Conservation (phyloP, 92 coral and sea anemone species). For the Actinostola sp. region DNA sequence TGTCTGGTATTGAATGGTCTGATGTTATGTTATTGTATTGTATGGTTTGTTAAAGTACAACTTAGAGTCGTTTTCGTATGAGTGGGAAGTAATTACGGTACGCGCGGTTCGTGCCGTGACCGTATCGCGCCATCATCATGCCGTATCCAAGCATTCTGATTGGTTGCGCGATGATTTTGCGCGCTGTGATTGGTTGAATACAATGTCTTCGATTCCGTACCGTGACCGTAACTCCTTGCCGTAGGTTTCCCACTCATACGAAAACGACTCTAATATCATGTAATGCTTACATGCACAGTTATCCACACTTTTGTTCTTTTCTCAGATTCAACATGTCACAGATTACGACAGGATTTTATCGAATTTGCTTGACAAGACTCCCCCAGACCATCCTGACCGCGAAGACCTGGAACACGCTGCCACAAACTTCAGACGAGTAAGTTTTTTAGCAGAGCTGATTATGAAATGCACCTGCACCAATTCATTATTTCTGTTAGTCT, state of each 20-base stretch:
- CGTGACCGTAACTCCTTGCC: no score
- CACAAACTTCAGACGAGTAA: conserved; percentile 76
- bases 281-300: not conserved
- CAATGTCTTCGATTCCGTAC: no score
- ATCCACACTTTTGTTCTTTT: not conserved
- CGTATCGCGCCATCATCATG: no score
- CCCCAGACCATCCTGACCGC: conserved; percentile 89
- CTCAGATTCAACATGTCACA: conserved; percentile 88
- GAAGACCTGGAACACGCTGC: conserved; percentile 79
- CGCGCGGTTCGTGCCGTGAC: no score
- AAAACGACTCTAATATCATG: not conserved
- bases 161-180: no score
- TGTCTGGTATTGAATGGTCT: no score
- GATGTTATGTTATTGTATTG: no score
- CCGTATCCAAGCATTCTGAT: no score
- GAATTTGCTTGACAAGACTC: conserved; percentile 86
- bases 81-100: no score
- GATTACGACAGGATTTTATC: conserved; percentile 85
- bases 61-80: no score
- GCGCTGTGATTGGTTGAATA: no score
- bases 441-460: not conserved
- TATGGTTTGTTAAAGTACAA: no score
- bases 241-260: not conserved
- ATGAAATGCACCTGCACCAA: not conserved
- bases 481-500: not conserved